Evolutionary conservation across 2,888 invertebrate species (phyloP), one percentile per base, ranked within the genome.

Genomic region (Perdita meconis): DNA sequence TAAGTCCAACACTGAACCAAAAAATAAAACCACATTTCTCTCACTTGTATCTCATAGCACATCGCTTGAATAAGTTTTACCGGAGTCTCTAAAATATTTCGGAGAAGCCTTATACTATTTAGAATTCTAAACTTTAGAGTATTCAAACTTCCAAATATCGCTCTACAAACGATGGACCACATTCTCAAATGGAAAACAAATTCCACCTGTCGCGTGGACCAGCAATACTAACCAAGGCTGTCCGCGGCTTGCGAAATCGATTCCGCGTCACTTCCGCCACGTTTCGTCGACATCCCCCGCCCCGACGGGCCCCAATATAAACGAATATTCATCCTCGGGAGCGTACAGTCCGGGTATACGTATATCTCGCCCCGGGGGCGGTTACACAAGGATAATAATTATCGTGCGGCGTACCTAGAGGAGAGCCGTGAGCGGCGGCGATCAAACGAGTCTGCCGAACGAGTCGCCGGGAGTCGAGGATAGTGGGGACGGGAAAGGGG

Each of bases 381-480:
- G 84, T 89, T 87, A 85, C 81, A 85, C 83, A 85, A 88, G 85
- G 81, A 86, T 84, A 86, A 87, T 87, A 88, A 87, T 89, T 84
- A 85, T 87, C 84, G 69, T 85, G 64, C 73, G 64, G 61, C 80
- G 80, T 83, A 82, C 72, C 81, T 73, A 81, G 66, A 79, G 82
- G 70, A 78, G 82, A 86, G 78, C 83, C 80, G 77, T 84, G 87
- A 82, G 82, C 87, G 86, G 84, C 80, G 80, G 78, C 75, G 86
- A 88, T 88, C 86, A 86, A 86, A 87, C 87, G 88, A 78, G 81
- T 85, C 82, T 83, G 82, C 78, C 82, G 86, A 82, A 86, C 86
- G 74, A 81, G 86, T 82, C 78, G 75, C 73, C 76, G 70, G 67
- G 59, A 71, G 61, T 70, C 40, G 65, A 64, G 38, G 55, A 68